Conservation (phyloP, 2,888 invertebrate species). For the Leptopilina drosophilae region DNA sequence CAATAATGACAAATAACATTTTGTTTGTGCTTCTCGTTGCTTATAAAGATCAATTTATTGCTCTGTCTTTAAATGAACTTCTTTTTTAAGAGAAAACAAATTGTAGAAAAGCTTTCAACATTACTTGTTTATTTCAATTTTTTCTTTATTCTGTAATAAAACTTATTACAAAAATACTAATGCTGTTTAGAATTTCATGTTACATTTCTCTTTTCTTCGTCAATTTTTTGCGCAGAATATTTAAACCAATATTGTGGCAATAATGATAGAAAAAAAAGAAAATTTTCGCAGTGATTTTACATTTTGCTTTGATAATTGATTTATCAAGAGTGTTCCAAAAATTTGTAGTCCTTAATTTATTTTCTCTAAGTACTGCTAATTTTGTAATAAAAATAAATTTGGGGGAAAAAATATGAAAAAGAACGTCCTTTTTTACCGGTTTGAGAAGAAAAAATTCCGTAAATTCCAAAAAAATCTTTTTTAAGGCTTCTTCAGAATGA, state of each 20-base stretch:
- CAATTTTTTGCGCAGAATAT: conserved; percentile 8
- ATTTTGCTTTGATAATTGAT: conserved; percentile 4
- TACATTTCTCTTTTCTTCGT: background rate
- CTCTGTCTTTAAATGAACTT: conserved; percentile 13
- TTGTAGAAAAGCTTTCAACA: background rate
- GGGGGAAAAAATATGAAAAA: background rate
- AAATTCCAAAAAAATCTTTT: conserved; percentile 22
- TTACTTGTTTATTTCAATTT: background rate
- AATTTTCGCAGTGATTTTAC: conserved; percentile 29
- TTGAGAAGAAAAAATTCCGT: background rate
- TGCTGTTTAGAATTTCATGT: conserved; percentile 27
- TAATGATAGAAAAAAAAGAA: conserved; percentile 7
- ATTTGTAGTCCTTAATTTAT: background rate
- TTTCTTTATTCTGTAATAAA: background rate
- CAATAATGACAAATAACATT: background rate
- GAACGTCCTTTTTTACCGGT: conserved; percentile 28
- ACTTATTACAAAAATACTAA: conserved; percentile 18
- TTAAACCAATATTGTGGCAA: background rate
- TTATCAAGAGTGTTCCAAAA: conserved; percentile 3
- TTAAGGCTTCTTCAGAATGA: conserved; percentile 35
- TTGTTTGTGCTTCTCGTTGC: conserved; percentile 18
- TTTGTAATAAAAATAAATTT: conserved; percentile 1
- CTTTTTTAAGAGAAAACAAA: background rate
- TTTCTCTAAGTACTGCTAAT: background rate
- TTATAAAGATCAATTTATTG: conserved; percentile 5